phyloP scores from a whole-genome alignment of 2,888 invertebrate genomes.

The Diaprepes abbreviatus region DNA sequence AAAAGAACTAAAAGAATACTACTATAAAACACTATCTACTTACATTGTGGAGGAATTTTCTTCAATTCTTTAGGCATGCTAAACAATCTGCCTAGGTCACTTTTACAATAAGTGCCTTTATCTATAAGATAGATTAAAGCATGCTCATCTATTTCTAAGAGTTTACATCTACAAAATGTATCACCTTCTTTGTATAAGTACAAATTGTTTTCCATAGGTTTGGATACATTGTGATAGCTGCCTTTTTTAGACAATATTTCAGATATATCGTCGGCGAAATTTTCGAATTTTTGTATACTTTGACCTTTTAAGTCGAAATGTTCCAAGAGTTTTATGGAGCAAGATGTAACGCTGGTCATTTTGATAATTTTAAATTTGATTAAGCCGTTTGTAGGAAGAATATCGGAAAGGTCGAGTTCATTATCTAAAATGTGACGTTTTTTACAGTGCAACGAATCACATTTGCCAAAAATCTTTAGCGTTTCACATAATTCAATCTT shows the following conservation, averaged over 20 bases:
- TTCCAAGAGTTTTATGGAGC: constrained; percentile 64
- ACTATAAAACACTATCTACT: no score
- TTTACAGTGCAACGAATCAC: constrained; percentile 72
- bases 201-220: constrained; percentile 40
- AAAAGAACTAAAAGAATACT: no score
- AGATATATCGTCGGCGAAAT: constrained; percentile 35
- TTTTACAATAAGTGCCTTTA: constrained; percentile 69
- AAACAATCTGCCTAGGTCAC: constrained; percentile 67
- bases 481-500: constrained; percentile 72
- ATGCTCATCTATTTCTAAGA: constrained; percentile 48
- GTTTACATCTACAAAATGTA: constrained; percentile 52
- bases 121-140: constrained; percentile 72
- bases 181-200: constrained; percentile 54
- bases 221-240: constrained; percentile 21
- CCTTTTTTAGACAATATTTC: constrained; percentile 27
- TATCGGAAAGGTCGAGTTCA: constrained; percentile 69
- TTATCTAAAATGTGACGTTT: constrained; percentile 75
- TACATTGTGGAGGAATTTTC: constrained; percentile 67
- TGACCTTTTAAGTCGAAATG: constrained; percentile 45
- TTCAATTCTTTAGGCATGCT: constrained; percentile 71
- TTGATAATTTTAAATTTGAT: constrained; percentile 73
- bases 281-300: constrained; percentile 47
- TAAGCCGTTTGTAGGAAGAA: constrained; percentile 71
- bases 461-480: constrained; percentile 76
- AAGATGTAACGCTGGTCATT: constrained; percentile 74